Evolutionary conservation across 2,888 invertebrate species (phyloP).

Genomic region (Oasisia sp.): DNA sequence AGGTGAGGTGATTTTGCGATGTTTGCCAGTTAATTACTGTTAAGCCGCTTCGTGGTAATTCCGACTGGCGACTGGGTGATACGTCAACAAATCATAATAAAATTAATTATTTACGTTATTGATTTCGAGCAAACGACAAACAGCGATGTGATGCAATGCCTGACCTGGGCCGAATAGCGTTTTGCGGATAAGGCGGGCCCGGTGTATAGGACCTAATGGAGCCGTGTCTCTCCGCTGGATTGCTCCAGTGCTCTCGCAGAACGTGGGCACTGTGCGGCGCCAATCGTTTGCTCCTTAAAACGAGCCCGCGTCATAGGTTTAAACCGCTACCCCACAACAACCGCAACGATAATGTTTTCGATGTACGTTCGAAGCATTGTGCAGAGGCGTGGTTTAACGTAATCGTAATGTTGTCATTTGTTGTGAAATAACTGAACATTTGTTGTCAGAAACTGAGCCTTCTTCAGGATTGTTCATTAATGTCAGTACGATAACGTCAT

Average conservation of each 20-base stretch:
- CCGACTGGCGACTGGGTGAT: background rate
- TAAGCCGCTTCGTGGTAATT: slow-evolving; percentile 17
- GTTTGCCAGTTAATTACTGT: background rate
- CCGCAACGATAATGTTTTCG: background rate
- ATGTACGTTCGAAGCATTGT: background rate
- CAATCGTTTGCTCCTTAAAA: background rate
- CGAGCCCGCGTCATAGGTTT: background rate
- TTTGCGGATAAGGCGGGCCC: background rate
- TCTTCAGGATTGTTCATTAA: too few relatives aligned
- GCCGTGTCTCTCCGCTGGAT: background rate
- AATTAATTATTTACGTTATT: background rate
- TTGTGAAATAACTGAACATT: background rate
- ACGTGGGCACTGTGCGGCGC: background rate
- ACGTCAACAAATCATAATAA: background rate
- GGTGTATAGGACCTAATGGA: background rate
- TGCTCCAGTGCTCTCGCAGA: background rate
- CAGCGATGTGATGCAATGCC: background rate
- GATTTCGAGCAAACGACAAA: slow-evolving; percentile 12
- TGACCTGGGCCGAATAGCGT: background rate
- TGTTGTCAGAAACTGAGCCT: too few relatives aligned
- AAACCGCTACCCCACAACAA: background rate
- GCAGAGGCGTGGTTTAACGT: background rate
- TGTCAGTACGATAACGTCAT: too few relatives aligned
- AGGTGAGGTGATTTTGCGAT: background rate
- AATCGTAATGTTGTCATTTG: background rate